phyloP scores from a whole-genome alignment of 1,140 invertebrate species.

The Diorhabda carinulata region DNA sequence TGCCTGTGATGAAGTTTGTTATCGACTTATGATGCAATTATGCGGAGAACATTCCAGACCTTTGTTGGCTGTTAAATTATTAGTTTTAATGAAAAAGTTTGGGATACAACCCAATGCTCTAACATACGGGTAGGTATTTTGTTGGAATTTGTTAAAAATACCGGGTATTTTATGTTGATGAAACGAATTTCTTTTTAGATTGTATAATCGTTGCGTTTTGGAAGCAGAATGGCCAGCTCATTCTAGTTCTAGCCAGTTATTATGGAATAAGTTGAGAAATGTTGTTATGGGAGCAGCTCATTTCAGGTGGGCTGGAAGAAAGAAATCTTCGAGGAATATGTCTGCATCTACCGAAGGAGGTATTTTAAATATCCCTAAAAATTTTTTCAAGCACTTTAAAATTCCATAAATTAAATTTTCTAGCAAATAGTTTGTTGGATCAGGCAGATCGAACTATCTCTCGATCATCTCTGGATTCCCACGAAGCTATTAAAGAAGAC shows the following conservation, averaged over 20 bases:
- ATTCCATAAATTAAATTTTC: background rate
- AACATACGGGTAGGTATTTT: conserved; percentile 82
- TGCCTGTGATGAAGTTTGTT: conserved; percentile 94
- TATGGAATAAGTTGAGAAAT: conserved; percentile 93
- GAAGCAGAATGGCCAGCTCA: conserved; percentile 93
- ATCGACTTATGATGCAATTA: conserved; percentile 96
- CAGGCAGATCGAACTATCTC: conserved; percentile 51
- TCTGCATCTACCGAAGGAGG: conserved; percentile 47
- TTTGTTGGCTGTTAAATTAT: conserved; percentile 88
- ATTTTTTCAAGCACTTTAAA: background rate
- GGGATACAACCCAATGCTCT: conserved; percentile 95
- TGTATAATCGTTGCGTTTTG: conserved; percentile 73
- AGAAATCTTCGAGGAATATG: conserved; percentile 52
- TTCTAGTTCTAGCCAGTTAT: conserved; percentile 63
- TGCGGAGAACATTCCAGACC: conserved; percentile 94
- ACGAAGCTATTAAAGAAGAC: conserved; percentile 51
- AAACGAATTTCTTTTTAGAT: conserved; percentile 37
- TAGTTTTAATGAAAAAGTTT: conserved; percentile 93
- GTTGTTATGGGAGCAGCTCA: conserved; percentile 87
- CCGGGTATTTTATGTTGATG: background rate
- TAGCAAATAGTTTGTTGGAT: conserved; percentile 49
- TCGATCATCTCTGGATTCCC: conserved; percentile 51
- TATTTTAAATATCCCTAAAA: conserved; percentile 9
- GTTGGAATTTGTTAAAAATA: background rate
- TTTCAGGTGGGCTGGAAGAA: conserved; percentile 69